A percentile compares a stretch with the other conserved stretches of the same genome.
These are phyloP conservation scores for Pangasius larnaudii DNA, from an alignment of 2,797 vertebrate species.

Conservation along the genomic window DNA sequence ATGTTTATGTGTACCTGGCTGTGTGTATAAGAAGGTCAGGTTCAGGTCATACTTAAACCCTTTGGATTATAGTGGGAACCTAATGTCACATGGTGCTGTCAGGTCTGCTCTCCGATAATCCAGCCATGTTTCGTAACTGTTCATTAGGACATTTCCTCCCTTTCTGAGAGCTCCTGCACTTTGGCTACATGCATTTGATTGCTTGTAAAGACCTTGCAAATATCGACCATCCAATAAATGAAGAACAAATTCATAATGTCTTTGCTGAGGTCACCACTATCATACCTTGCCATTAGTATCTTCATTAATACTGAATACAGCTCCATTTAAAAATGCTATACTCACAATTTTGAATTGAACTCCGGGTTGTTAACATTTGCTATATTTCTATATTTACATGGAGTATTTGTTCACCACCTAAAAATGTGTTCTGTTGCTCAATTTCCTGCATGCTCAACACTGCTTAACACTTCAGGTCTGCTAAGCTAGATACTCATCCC, in stretches of 20 bases:
- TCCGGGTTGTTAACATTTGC: background rate
- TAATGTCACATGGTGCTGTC: slow-evolving; percentile 67
- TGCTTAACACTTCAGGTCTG: slow-evolving; percentile 18
- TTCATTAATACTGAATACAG: background rate
- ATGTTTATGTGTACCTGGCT: background rate
- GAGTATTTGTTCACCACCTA: background rate
- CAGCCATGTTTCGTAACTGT: slow-evolving; percentile 67
- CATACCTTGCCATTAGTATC: background rate
- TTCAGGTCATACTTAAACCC: slow-evolving; percentile 53
- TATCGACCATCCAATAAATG: background rate
- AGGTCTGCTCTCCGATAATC: slow-evolving; percentile 67
- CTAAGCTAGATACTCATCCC: slow-evolving; percentile 38
- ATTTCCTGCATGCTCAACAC: slow-evolving; percentile 14
- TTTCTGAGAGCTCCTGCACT: background rate
- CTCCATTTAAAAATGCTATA: background rate
- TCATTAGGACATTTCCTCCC: slow-evolving; percentile 61
- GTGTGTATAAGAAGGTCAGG: background rate
- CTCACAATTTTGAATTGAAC: background rate
- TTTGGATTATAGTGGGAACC: slow-evolving; percentile 71
- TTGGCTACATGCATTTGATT: background rate
- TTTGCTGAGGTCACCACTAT: background rate
- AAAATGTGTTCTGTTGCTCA: background rate
- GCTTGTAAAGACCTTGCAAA: background rate
- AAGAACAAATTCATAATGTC: background rate
- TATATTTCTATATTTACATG: background rate